Evolutionary conservation across 1,140 invertebrate species (phyloP), one percentile per base, ranked within the genome.

Genomic region (Hestina assimilis): DNA sequence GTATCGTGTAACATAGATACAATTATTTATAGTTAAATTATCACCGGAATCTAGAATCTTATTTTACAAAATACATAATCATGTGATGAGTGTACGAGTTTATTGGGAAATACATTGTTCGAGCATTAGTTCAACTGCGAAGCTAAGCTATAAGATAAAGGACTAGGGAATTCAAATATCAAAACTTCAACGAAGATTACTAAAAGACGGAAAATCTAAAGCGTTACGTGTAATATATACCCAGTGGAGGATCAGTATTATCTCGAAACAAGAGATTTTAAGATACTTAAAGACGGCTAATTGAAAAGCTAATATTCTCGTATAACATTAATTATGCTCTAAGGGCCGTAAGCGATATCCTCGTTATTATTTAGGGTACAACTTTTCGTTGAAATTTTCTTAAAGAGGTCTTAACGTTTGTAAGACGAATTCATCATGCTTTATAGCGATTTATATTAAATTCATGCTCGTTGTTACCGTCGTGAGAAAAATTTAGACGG

Each of bases 231-330:
- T 9, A 14, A 20, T 38, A 14, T 17, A 19, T 38, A 38, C 9
- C 3, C 4, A 17, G n/a, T 14, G 33, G 15, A 19, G 15, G 33
- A 17, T 38, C 33, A 38, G 33, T 17, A 17, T 38, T 23, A 40
- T 43, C 40, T 26, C 60, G 77, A 58, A 83, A 79, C 79, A 63
- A 52, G 73, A 83, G 67, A 83, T 79, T 80, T 75, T 72, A 67
- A 76, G 80, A 68, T 67, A 78, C 69, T 79, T 80, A 79, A 81
- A 84, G 75, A 77, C 60, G 66, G 63, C 69, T 83, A 85, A 83
- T 85, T 83, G 79, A 77, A 81, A 83, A 85, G 79, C 79, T 85
- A 83, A 85, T 83, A 83, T 83, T 76, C 71, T 63, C 67, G 69
- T 77, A 75, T 83, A 76, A 76, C 68, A 81, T 85, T 85, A 81